These are phyloP conservation scores for Drosophila pruinosa DNA, from an alignment of 1,140 invertebrate genomes.

Conservation along the genomic window DNA sequence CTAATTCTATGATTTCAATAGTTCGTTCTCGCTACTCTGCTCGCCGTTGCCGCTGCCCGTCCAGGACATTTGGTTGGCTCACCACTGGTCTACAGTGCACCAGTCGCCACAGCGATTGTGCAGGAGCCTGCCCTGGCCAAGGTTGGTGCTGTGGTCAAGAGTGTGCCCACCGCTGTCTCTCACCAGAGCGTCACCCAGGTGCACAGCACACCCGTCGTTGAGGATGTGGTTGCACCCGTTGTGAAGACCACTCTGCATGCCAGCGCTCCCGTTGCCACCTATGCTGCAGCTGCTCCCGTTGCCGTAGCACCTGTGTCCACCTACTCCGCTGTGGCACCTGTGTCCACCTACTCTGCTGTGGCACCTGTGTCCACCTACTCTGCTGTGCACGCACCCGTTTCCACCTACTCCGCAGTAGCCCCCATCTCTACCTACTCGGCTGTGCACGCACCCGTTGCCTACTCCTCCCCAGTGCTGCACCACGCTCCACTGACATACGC, in stretches of 20 bases:
- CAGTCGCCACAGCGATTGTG: conserved; percentile 46
- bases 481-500: conserved; percentile 61
- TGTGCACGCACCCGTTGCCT: conserved; percentile 31
- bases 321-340: conserved; percentile 36
- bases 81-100: conserved; percentile 61
- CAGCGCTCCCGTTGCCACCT: conserved; percentile 43
- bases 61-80: conserved; percentile 81
- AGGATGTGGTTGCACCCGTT: conserved; percentile 72
- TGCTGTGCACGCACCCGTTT: conserved; percentile 25
- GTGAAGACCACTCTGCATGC: conserved; percentile 66
- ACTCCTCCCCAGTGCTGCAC: conserved; percentile 51
- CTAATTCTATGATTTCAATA: conserved; percentile 38
- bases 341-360: conserved; percentile 27
- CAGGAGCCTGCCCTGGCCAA: conserved; percentile 71
- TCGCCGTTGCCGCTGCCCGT: conserved; percentile 84
- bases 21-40: conserved; percentile 85
- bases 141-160: conserved; percentile 75
- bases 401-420: conserved; percentile 31
- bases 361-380: conserved; percentile 22
- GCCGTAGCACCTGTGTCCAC: conserved; percentile 36
- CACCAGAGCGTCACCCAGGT: conserved; percentile 83
- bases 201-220: conserved; percentile 60
- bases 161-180: conserved; percentile 83
- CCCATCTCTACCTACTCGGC: conserved; percentile 39
- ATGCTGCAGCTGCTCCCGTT: conserved; percentile 36